Percentiles rank a stretch among this genome's conserved stretches.
Conservation (phyloP, 2,797 vertebrate genomes). For the Epinephelus coioides region DNA sequence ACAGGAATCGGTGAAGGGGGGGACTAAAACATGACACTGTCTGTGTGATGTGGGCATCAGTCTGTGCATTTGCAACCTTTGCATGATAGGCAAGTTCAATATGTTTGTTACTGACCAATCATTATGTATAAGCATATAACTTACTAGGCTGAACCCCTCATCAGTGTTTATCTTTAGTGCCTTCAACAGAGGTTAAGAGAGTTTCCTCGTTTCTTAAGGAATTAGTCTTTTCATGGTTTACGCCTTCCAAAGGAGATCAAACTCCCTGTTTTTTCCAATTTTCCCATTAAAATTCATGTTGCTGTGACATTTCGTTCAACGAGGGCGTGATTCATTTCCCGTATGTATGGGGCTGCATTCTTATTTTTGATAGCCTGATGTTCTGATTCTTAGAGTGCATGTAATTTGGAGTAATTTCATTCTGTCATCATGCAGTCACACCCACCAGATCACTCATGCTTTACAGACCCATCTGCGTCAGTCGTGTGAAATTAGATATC, state of each 20-base stretch:
- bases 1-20: constrained; percentile 23
- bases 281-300: constrained; percentile 70
- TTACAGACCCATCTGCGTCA: constrained; percentile 74
- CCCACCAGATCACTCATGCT: constrained; percentile 73
- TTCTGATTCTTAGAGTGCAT: constrained; percentile 74
- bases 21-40: constrained; percentile 40
- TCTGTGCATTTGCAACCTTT: constrained; percentile 63
- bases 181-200: constrained; percentile 18
- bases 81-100: constrained; percentile 60
- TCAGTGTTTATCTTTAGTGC: constrained; percentile 33
- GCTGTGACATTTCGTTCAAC: constrained; percentile 65
- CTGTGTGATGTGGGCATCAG: constrained; percentile 58
- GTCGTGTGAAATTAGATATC: constrained; percentile 76
- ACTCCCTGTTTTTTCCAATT: constrained; percentile 38
- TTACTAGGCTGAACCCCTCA: constrained; percentile 21
- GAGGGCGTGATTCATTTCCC: constrained; percentile 63
- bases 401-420: constrained; percentile 79
- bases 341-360: constrained; percentile 58
- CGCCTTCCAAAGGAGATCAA: constrained; percentile 51
- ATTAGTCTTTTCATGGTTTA: constrained; percentile 50
- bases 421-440: constrained; percentile 65
- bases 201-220: constrained; percentile 32
- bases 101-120: constrained; percentile 40
- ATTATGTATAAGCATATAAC: constrained; percentile 1
- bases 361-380: constrained; percentile 69